Evolutionary conservation across 2,113 vertebrate species (phyloP), one percentile per base, ranked within the genome.

Genomic region (Athene noctua): DNA sequence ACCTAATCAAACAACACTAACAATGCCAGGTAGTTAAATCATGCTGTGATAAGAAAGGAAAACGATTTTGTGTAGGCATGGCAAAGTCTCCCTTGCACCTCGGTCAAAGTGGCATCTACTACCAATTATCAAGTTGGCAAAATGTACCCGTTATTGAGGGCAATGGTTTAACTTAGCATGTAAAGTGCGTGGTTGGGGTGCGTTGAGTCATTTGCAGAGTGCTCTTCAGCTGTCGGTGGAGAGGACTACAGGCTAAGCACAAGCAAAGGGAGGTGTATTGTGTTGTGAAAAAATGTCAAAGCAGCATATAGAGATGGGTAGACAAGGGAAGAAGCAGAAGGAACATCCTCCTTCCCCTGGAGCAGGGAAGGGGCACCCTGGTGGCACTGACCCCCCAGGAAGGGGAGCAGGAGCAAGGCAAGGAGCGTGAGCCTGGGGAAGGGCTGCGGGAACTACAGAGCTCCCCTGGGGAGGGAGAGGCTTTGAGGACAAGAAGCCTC

Each of bases 1-100:
- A 68, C 47, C 47, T 71, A 93, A 95, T 89, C 70, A 92, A 95
- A 90, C 73, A 71, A 65, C 79, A 74, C 71, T 59, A 88, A 58
- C 70, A 80, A 34, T 1, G 1, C 29, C 63, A 61, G 66, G 63
- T 40, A 86, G 54, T 95, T 91, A 96, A 93, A 90, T 42, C 86
- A 55, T 11, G 66, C 80, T 87, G 83, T 25, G 90, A 89, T 91
- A 93, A 92, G 87, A 40, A 82, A 95, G 38, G 54, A 87, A 87
- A 95, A 91, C 0, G 0, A 87, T 80, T 91, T 79, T 49, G 54
- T 70, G 54, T 49, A 70, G 47, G 73, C 74, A 78, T 4, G 10
- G 49, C 4, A 32, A 86, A 88, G 67, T 32, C 86, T 61, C 62
- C 61, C 16, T 67, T 46, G 57, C 40, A 89, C 73, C 54, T 87